phyloP scores from a whole-genome alignment of 2,888 invertebrate genomes.

The Psylliodes chrysocephalus region DNA sequence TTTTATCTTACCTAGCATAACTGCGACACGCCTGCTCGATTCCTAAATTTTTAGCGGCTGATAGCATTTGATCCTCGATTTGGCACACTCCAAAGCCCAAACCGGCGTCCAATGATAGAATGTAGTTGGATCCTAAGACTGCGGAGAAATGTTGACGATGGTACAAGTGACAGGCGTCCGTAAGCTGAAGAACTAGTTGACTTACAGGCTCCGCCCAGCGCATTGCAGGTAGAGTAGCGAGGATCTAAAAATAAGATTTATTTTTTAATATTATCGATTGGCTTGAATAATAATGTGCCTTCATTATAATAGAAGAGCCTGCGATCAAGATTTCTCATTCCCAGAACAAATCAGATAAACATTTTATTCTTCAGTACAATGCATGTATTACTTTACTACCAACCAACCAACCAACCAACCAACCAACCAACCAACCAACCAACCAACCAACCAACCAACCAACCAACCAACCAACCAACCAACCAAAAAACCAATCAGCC shows the following conservation, averaged over 20 bases:
- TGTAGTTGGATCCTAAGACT: constrained; percentile 68
- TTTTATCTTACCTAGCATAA: constrained; percentile 65
- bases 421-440: no score
- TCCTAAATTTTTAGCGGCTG: constrained; percentile 81
- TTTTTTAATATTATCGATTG: neutral
- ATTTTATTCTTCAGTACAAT: no score
- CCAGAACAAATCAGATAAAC: no score
- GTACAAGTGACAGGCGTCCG: constrained; percentile 83
- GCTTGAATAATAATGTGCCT: neutral
- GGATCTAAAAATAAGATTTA: constrained; percentile 60
- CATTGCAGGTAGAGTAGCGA: constrained; percentile 78
- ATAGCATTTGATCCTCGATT: constrained; percentile 81
- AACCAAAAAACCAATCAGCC: no score
- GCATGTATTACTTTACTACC: no score
- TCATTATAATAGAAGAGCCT: no score
- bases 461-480: no score
- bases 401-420: no score
- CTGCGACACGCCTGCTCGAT: constrained; percentile 86
- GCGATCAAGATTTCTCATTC: no score
- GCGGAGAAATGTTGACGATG: constrained; percentile 81
- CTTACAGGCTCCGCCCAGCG: constrained; percentile 87
- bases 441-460: no score
- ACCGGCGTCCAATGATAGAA: constrained; percentile 73
- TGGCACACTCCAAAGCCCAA: constrained; percentile 79
- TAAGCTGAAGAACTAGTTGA: constrained; percentile 79